Conservation (phyloP, 2,888 invertebrate genomes). For the Thelaira solivaga region DNA sequence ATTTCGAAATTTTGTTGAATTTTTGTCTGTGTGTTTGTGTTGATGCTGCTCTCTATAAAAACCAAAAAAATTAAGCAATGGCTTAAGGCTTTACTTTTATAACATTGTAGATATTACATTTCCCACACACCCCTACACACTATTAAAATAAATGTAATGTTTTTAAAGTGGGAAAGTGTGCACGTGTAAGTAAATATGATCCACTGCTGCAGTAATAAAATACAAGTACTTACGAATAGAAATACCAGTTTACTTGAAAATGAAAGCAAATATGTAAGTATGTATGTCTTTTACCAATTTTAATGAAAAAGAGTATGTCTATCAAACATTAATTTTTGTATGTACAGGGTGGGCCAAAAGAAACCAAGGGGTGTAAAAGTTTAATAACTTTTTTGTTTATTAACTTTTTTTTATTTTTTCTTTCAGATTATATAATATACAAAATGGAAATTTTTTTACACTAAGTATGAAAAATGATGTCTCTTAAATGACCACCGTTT, state of each 20-base stretch:
- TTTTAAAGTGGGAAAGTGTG: not conserved
- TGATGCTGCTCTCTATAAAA: slow-evolving; percentile 28
- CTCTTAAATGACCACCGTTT: too few species aligned
- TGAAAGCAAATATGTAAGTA: not conserved
- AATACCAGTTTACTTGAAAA: not conserved
- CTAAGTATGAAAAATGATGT: too few species aligned
- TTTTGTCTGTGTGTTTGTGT: too few species aligned
- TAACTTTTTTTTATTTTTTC: too few species aligned
- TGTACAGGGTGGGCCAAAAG: too few species aligned
- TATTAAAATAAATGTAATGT: too few species aligned
- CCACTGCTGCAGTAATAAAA: not conserved
- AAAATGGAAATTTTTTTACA: too few species aligned
- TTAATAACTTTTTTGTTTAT: too few species aligned
- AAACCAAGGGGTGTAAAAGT: too few species aligned
- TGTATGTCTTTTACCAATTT: slow-evolving; percentile 8
- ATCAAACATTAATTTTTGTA: slow-evolving; percentile 20
- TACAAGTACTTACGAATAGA: too few species aligned
- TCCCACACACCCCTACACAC: not conserved
- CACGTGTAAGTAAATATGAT: not conserved
- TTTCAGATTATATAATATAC: too few species aligned
- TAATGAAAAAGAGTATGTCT: slow-evolving; percentile 12
- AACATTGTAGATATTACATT: slow-evolving; percentile 3
- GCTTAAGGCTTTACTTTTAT: slow-evolving; percentile 51
- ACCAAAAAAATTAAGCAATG: slow-evolving; percentile 44
- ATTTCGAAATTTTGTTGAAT: slow-evolving; percentile 26